Evolutionary conservation across 2,113 vertebrate species (phyloP).

Genomic region (Chauna torquata): DNA sequence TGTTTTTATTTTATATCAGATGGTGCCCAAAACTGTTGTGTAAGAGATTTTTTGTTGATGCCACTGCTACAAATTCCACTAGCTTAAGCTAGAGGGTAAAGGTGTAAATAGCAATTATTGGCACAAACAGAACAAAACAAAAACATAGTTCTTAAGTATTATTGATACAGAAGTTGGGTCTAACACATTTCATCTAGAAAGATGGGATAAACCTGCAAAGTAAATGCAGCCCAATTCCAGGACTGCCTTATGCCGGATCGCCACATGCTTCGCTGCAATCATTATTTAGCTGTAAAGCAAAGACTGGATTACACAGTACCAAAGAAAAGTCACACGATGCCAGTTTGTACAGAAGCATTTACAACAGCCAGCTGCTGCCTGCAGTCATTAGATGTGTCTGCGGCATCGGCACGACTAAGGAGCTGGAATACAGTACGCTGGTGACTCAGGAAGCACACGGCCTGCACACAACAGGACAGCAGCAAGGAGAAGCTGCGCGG

Average conservation of each 20-base stretch:
- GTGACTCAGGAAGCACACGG: accelerated
- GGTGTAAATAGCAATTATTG: not conserved
- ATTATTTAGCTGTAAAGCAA: not conserved
- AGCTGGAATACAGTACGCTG: accelerated
- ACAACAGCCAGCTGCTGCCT: not conserved
- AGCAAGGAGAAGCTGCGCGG: accelerated
- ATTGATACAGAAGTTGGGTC: not conserved
- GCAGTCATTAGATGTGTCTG: not conserved
- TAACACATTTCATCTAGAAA: not conserved
- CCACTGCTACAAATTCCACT: not conserved
- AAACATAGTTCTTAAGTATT: not conserved
- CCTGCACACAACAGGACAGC: accelerated
- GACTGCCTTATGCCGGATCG: not conserved
- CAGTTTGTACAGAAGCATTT: not conserved
- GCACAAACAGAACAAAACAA: not conserved
- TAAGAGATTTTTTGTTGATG: not conserved
- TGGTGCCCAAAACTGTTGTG: not conserved
- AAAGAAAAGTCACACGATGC: not conserved
- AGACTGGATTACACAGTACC: not conserved
- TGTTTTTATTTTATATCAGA: not conserved
- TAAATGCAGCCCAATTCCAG: not conserved
- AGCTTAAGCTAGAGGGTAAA: not conserved
- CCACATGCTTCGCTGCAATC: not conserved
- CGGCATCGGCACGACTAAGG: no score
- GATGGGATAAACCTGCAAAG: not conserved